Conservation (phyloP, 2,113 vertebrate species). For the Apteryx owenii region DNA sequence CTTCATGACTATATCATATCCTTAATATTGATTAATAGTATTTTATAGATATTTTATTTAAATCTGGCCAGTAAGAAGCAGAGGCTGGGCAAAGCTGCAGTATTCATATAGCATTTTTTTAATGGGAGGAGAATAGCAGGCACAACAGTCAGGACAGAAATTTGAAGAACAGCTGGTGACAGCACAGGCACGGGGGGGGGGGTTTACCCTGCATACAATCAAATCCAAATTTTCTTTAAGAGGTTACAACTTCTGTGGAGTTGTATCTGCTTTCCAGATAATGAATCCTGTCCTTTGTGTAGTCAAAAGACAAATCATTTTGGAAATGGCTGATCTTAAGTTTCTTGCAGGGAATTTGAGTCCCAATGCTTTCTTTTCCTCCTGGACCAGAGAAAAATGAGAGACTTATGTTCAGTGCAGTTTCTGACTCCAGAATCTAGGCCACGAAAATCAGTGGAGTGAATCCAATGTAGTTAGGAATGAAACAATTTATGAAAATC, state of each 20-base stretch:
- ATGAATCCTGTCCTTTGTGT: neutral
- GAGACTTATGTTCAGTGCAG: neutral
- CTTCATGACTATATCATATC: neutral
- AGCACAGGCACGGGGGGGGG: neutral
- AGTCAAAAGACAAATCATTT: neutral
- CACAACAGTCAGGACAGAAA: neutral
- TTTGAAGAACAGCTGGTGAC: neutral
- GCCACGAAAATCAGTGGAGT: conserved; percentile 12
- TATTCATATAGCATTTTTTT: neutral
- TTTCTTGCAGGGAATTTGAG: neutral
- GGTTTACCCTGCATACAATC: neutral
- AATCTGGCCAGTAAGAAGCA: neutral
- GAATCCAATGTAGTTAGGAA: neutral
- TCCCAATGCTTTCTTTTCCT: neutral
- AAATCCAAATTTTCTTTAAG: neutral
- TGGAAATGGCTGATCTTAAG: neutral
- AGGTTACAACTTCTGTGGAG: neutral
- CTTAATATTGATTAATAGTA: neutral
- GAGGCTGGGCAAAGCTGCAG: neutral
- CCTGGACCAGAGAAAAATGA: neutral
- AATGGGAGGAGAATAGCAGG: neutral
- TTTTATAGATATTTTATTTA: neutral
- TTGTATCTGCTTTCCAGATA: neutral
- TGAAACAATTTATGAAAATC: conserved; percentile 25
- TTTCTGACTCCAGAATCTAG: conserved; percentile 13